Evolutionary conservation across 2,797 vertebrate species (phyloP), one percentile per base, ranked within the genome.

Genomic region (Lepilemur ruficaudatus): DNA sequence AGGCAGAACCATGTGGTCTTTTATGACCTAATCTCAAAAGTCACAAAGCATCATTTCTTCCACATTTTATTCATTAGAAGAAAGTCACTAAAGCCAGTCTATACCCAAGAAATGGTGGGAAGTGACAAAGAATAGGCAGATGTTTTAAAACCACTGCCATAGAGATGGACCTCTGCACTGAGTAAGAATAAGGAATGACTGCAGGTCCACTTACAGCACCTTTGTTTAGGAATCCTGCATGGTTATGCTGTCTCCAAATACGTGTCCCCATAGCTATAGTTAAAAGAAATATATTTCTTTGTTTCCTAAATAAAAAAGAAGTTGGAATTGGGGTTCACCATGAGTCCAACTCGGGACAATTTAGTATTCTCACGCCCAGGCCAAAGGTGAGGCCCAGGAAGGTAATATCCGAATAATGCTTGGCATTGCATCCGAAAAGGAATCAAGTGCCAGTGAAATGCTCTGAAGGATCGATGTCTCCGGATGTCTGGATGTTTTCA

Each of bases 291-390:
- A 73, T 38, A 85, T 79, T 65, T 25, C 67, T 88, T 81, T 80
- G 50, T 88, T 97, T 89, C 35, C 72, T 84, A 78, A 92, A 59
- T 63, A 73, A 87, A 94, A 43, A 52, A 50, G 52, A 92, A 91
- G 46, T 8, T 79, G 72, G 81, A 86, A 82, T 35, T 88, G 20
- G 75, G 91, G 38, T 72, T 82, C n/a, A 59, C 41, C 46, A n/a
- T 46, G 57, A 32, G 12, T 13, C 46, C 65, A 85, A 52, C 61
- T 25, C 78, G 17, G 20, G 18, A 91, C 80, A 67, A 82, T 1
- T 72, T 35, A 75, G 48, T 76, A 78, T 52, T 86, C 20, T 38
- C 12, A 73, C 25, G 5, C 4, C 46, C 23, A 22, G 52, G 23
- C 52, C 65, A 80, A 86, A 70, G 52, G 7, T 22, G 5, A 63